Base-by-base conservation (phyloP, 2,888 invertebrate species). In the Hermaeophaga mercurialis region DNA sequence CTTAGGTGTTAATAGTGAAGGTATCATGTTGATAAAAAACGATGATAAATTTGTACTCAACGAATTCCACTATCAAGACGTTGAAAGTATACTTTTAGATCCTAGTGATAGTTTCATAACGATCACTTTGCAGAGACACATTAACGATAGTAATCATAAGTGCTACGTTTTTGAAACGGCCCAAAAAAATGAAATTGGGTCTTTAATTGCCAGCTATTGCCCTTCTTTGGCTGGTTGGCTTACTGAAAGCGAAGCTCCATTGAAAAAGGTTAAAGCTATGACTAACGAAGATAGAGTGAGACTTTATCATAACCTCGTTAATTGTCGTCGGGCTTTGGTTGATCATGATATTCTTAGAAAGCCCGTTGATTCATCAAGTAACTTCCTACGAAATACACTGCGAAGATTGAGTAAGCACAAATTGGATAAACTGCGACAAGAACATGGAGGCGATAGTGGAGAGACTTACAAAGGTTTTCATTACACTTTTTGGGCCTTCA, bases 161-260 rank as follows among this genome's bases (percentile, higher is more conserved):
- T 95, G 94, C 78, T 95, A 94, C 76, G 95, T 96, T 12, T 91
- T 96, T 70, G 96, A 96, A 76, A 94, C 94, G 0, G 78, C 85
- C 0, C 91, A 93, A 70, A 94, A 95, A 76, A 87, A 89, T 68
- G 96, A 96, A 79, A 93, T 96, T 43, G 96, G 94, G 0, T 91
- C 92, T 70, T 79, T 96, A 39, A 94, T 96, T 72, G 92, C 94
- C 5, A 92, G 94, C 31, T 96, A 96, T 76, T 94, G 89, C 69
- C 94, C 95, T 0, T 82, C 86, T 6, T 81, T 95, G 45, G 93
- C 91, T 1, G 88, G 86, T 58, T 91, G 91, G 81, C 84, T 92
- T 50, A 87, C 88, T 0, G 91, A 92, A 70, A 89, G 82, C 66
- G 87, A 87, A 71, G 81, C 83, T 9, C 84, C 85, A 0, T 80